Percentiles rank a stretch among this genome's conserved stretches.
These are phyloP conservation scores for Idaea dimidiata DNA, from an alignment of 2,888 invertebrate species.

Conservation along the genomic window DNA sequence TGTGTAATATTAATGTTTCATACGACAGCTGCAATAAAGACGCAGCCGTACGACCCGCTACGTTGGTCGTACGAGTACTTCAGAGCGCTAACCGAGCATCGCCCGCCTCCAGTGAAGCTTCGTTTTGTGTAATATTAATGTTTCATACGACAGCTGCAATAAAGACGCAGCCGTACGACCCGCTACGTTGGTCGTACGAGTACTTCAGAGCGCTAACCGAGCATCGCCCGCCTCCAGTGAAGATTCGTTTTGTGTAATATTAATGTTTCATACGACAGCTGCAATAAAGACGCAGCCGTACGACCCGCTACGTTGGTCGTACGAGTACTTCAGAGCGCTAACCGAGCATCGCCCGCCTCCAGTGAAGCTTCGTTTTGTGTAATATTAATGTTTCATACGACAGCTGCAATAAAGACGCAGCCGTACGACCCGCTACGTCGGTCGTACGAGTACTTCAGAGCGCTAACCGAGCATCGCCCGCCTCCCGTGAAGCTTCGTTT, in stretches of 20 bases:
- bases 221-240: constrained; percentile 89
- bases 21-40: constrained; percentile 88
- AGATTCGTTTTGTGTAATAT: constrained; percentile 87
- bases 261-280: too few species aligned
- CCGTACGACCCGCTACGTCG: constrained; percentile 89
- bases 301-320: constrained; percentile 92
- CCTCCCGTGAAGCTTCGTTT: constrained; percentile 90
- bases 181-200: constrained; percentile 91
- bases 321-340: constrained; percentile 89
- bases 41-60: constrained; percentile 92
- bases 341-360: constrained; percentile 89
- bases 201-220: constrained; percentile 90
- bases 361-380: constrained; percentile 88
- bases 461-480: constrained; percentile 86
- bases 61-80: constrained; percentile 93
- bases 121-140: constrained; percentile 73
- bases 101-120: constrained; percentile 90
- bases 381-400: too few species aligned
- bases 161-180: constrained; percentile 92
- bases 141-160: constrained; percentile 84
- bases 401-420: too few species aligned
- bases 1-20: constrained; percentile 41
- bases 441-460: constrained; percentile 91
- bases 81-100: constrained; percentile 86
- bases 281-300: too few species aligned